These are phyloP conservation scores for Luscinia megarhynchos DNA, from an alignment of 2,797 vertebrate species.

Conservation along the genomic window DNA sequence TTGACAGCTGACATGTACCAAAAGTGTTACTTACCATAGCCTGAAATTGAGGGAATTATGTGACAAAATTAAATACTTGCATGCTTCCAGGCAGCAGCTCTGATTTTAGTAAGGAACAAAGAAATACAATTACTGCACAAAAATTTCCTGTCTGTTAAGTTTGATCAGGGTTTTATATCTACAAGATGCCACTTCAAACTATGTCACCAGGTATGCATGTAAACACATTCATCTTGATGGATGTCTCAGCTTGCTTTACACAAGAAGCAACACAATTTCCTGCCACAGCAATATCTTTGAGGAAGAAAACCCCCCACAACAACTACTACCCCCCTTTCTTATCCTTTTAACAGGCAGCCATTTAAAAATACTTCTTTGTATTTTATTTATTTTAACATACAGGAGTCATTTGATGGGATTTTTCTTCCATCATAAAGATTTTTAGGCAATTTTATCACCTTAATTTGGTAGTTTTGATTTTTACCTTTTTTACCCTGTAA, in stretches of 20 bases:
- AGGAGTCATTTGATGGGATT: not conserved
- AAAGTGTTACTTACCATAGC: constrained; percentile 25
- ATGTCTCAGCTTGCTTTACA: not conserved
- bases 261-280: not conserved
- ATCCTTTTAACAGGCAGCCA: not conserved
- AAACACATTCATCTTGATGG: constrained; percentile 7
- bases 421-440: not conserved
- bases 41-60: constrained; percentile 42
- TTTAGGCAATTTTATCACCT: not conserved
- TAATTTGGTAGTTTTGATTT: not conserved
- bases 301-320: not conserved
- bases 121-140: not conserved
- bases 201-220: not conserved
- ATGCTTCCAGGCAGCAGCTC: not conserved
- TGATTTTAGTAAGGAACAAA: not conserved
- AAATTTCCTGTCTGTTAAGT: not conserved
- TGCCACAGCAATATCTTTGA: not conserved
- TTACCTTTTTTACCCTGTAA: not conserved
- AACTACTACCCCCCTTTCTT: not conserved
- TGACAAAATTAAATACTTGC: constrained; percentile 41
- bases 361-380: not conserved
- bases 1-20: not conserved
- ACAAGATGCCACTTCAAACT: not conserved
- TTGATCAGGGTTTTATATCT: constrained; percentile 9
- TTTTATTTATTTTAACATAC: not conserved